Conservation (phyloP, 2,888 invertebrate genomes). For the Drosophila melanosoma region DNA sequence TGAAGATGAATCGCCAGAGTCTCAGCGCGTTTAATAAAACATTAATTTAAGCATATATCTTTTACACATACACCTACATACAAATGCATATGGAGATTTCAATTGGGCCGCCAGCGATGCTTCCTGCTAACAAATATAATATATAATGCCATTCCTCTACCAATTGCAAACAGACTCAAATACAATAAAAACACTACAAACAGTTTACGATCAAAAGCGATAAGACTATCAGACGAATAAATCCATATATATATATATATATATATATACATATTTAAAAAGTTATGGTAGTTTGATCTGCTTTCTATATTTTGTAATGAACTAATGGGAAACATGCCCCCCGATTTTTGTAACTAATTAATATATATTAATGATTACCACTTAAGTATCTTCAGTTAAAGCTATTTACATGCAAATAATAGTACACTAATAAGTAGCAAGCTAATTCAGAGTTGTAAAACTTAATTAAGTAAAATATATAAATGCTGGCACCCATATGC, state of each 20-base stretch:
- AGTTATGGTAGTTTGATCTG: not conserved
- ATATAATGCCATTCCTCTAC: conserved; percentile 12
- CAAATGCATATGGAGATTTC: conserved; percentile 33
- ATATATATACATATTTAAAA: not conserved
- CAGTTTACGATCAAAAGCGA: not conserved
- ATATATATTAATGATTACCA: not conserved
- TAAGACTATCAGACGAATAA: not conserved
- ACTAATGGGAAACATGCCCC: not conserved
- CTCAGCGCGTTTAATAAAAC: conserved; percentile 65
- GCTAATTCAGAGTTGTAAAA: not conserved
- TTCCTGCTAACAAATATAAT: conserved; percentile 49
- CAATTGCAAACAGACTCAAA: not conserved
- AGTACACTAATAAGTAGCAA: not conserved
- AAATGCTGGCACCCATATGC: conserved; percentile 21
- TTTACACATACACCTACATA: conserved; percentile 8
- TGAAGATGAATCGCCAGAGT: conserved; percentile 59
- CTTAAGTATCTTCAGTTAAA: not conserved
- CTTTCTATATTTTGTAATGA: not conserved
- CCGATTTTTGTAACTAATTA: not conserved
- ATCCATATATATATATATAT: not conserved
- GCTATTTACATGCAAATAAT: not conserved
- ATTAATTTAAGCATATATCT: conserved; percentile 55
- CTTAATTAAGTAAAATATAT: not conserved
- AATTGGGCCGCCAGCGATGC: conserved; percentile 53
- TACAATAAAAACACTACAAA: conserved; percentile 8